These are phyloP conservation scores for Smittia sp. DNA, from an alignment of 2,888 invertebrate genomes.

Conservation along the genomic window DNA sequence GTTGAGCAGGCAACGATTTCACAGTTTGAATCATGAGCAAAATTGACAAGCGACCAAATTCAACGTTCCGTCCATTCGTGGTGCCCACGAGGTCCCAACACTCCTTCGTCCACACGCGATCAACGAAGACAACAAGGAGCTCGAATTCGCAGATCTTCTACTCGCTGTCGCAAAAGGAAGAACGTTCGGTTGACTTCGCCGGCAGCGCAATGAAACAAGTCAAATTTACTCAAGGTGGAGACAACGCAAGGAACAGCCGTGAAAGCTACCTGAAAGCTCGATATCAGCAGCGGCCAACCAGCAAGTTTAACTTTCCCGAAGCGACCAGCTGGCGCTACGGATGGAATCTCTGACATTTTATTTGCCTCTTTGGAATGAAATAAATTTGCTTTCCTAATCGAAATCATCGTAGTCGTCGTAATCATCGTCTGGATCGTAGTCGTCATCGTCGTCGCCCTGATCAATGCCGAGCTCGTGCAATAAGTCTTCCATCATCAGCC, in stretches of 20 bases:
- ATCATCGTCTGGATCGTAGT: too few species aligned
- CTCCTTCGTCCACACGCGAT: not conserved
- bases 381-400: conserved; percentile 5
- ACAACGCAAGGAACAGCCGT: not conserved
- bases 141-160: conserved; percentile 2
- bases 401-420: not conserved
- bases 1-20: too few species aligned
- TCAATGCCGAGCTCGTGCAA: too few species aligned
- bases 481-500: too few species aligned
- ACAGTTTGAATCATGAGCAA: too few species aligned
- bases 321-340: conserved; percentile 26
- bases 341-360: not conserved
- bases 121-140: not conserved
- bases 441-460: too few species aligned
- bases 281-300: not conserved
- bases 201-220: not conserved
- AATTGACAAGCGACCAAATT: not conserved
- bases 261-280: not conserved
- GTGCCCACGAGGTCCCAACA: too few species aligned
- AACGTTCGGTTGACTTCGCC: not conserved
- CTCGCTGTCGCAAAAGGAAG: not conserved
- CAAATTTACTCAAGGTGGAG: not conserved
- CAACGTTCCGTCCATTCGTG: not conserved
- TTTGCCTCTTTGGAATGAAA: not conserved
- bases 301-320: conserved; percentile 4